Evolutionary conservation across 2,888 invertebrate genomes (phyloP).

Genomic region (Pseudococcus longispinus): DNA sequence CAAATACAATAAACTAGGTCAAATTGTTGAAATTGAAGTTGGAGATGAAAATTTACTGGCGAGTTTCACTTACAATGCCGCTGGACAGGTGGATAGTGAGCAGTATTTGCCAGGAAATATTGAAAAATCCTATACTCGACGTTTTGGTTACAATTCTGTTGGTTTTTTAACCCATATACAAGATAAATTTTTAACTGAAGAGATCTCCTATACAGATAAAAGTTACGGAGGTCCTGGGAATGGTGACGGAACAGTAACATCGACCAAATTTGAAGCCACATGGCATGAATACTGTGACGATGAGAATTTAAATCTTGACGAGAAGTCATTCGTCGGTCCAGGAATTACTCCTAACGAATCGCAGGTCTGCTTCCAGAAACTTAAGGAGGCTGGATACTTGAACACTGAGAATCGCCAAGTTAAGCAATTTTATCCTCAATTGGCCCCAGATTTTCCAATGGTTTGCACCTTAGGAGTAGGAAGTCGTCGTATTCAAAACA

Average conservation of each 20-base stretch:
- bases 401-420: not conserved
- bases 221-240: not conserved
- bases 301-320: not conserved
- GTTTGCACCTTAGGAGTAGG: not conserved
- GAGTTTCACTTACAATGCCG: not conserved
- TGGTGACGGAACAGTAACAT: not conserved
- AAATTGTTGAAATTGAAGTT: not conserved
- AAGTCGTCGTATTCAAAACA: not conserved
- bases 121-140: not conserved
- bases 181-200: not conserved
- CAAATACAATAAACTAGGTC: not conserved
- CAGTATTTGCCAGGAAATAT: not conserved
- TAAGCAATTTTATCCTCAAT: not conserved
- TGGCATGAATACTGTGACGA: not conserved
- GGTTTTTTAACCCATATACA: not conserved
- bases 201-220: not conserved
- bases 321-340: not conserved
- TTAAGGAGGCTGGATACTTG: not conserved
- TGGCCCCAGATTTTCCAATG: not conserved
- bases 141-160: not conserved
- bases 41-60: not conserved
- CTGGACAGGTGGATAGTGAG: not conserved
- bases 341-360: not conserved
- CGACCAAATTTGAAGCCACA: not conserved
- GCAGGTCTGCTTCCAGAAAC: not conserved